A percentile compares a stretch with the other conserved stretches of the same genome.
These are phyloP conservation scores for Rhynchotus rufescens DNA, from an alignment of 2,797 vertebrate species.

Conservation along the genomic window DNA sequence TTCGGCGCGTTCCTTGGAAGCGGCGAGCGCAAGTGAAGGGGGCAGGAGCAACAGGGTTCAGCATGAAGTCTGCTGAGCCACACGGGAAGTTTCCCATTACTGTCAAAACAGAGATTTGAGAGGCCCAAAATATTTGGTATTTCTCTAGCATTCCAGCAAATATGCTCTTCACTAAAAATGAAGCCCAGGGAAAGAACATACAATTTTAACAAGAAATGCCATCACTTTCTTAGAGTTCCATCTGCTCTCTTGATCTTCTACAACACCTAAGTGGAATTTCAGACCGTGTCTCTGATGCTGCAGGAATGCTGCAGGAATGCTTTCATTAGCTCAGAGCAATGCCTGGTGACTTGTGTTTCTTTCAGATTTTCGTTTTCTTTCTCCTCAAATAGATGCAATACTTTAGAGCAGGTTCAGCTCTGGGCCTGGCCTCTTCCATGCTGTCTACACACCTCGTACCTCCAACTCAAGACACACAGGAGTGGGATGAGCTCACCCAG, in stretches of 20 bases:
- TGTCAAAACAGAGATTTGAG: neutral
- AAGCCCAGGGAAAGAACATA: neutral
- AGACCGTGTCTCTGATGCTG: neutral
- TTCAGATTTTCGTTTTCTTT: neutral
- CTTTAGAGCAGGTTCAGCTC: conserved; percentile 9
- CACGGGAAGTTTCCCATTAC: neutral
- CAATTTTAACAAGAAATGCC: neutral
- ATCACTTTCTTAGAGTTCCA: neutral
- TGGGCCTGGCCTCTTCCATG: neutral
- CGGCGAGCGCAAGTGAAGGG: conserved; percentile 1
- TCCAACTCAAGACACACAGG: neutral
- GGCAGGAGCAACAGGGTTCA: conserved; percentile 12
- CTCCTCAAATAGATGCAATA: neutral
- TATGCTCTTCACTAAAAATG: neutral
- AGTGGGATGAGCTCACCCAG: neutral
- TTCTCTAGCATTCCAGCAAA: neutral
- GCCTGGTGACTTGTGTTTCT: neutral
- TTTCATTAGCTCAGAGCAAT: conserved; percentile 47
- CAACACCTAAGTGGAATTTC: neutral
- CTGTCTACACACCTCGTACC: neutral
- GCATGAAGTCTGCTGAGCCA: neutral
- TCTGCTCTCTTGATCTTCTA: neutral
- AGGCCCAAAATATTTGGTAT: neutral
- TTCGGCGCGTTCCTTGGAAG: conserved; percentile 12
- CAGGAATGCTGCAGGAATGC: conserved; percentile 60